Conservation (phyloP, 2,113 vertebrate genomes). For the Ariopsis seemanni region DNA sequence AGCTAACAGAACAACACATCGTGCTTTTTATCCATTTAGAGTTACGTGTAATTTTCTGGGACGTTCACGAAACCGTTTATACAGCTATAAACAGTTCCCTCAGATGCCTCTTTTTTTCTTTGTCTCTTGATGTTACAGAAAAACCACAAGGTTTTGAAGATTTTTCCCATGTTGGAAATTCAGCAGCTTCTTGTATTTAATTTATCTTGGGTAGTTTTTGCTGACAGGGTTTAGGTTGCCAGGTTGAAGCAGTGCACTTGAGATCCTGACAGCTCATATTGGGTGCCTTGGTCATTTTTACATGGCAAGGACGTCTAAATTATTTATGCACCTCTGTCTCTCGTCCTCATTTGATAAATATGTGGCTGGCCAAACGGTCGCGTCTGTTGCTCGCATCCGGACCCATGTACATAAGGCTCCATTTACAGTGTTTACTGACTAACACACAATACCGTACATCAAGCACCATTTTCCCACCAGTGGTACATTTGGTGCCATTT, state of each 20-base stretch:
- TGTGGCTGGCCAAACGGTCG: not conserved
- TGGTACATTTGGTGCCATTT: not conserved
- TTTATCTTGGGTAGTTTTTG: not conserved
- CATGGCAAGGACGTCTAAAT: slow-evolving; percentile 45
- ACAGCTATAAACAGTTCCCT: not conserved
- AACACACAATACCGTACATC: slow-evolving; percentile 1
- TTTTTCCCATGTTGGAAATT: not conserved
- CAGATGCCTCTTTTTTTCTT: not conserved
- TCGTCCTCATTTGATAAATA: slow-evolving; percentile 2
- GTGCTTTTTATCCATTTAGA: not conserved
- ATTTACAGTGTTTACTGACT: slow-evolving; percentile 8
- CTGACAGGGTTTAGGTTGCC: not conserved
- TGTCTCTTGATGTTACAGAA: not conserved
- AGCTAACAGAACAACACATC: not conserved
- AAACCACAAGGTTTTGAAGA: not conserved
- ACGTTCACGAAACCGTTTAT: not conserved
- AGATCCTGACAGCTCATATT: slow-evolving; percentile 12
- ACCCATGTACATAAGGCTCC: not conserved
- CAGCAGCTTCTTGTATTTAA: not conserved
- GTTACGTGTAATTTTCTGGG: not conserved
- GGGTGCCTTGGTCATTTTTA: not conserved
- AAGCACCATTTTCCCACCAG: not conserved
- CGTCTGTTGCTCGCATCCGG: slow-evolving; percentile 2
- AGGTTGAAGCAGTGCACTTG: not conserved
- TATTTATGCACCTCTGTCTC: slow-evolving; percentile 52